Evolutionary conservation across 2,113 vertebrate genomes (phyloP).

Genomic region (Microcebus murinus): DNA sequence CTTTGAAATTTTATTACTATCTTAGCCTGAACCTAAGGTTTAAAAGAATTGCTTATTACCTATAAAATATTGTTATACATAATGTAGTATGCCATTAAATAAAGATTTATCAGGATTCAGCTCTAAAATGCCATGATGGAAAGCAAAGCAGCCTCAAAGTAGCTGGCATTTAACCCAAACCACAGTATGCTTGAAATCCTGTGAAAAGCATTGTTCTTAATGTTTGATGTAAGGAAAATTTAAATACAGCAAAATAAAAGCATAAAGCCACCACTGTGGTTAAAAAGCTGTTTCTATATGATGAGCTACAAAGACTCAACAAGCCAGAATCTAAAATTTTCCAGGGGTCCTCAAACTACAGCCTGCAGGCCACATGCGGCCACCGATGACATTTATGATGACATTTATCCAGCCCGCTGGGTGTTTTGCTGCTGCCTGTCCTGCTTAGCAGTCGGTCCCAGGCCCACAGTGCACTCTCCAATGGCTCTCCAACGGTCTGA

Average conservation of each 20-base stretch:
- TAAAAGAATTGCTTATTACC: constrained; percentile 20
- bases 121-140: background rate
- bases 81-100: constrained; percentile 32
- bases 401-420: too few relatives aligned
- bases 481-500: too few relatives aligned
- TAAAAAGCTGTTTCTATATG: constrained; percentile 8
- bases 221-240: constrained; percentile 49
- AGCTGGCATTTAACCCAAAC: constrained; percentile 52
- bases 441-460: too few relatives aligned
- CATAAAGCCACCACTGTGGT: constrained; percentile 16
- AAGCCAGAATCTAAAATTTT: background rate
- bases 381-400: too few relatives aligned
- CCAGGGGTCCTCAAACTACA: too few relatives aligned
- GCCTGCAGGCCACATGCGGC: too few relatives aligned
- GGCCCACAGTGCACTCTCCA: too few relatives aligned
- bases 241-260: constrained; percentile 48
- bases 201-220: constrained; percentile 30
- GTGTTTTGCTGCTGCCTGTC: too few relatives aligned
- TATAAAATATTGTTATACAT: constrained; percentile 45
- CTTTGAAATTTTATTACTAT: background rate
- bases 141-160: constrained; percentile 37
- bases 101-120: constrained; percentile 31
- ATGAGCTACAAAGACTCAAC: constrained; percentile 14
- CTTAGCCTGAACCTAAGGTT: background rate
- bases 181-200: constrained; percentile 53